Evolutionary conservation across 2,888 invertebrate species (phyloP), one percentile per base, ranked within the genome.

Genomic region (Aphidius colemani): DNA sequence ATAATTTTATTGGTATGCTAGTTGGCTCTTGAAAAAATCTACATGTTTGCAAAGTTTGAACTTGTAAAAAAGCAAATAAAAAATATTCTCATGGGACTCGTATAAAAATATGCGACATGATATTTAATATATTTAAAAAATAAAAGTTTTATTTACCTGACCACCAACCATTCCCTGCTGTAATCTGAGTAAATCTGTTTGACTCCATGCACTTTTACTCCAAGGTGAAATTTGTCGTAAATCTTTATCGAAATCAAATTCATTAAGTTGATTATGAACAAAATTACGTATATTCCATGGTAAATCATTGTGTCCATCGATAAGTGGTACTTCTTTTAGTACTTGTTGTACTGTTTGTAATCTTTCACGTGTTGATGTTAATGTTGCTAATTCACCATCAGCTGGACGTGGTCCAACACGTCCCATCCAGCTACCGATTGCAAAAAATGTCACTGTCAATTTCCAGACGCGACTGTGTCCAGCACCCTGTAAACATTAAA

Each of bases 221-320:
- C 90, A 91, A n/a, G 90, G 91, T 49, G 87, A 86, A 76, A 90
- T 85, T 65, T 88, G 88, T 66, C 89, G 85, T 69, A 91, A 83
- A 76, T 91, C 88, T 77, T 88, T 88, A 75, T 87, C 85, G 74
- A 89, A 83, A 62, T 89, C 88, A 77, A 88, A 88, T 49, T 88
- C 86, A 65, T 87, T 85, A 77, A 88, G 86, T 76, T 88, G 87
- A 81, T 94, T 95, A 83, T 93, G 93, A 60, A 93, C 88, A 83
- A 94, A 94, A 82, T 93, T 93, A 67, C 94, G 85, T 68, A 95
- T 89, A 82, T 95, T 94, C 94, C 94, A 94, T 44, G 94, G 93
- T 75, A 94, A 85, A 81, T 95, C 94, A 83, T 95, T 87, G 82
- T 88, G 87, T 58, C 88, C 89, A 69, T 89, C 89, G 71, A 88